These are phyloP conservation scores for Scortum barcoo DNA, from an alignment of 2,113 vertebrate genomes.

Conservation along the genomic window DNA sequence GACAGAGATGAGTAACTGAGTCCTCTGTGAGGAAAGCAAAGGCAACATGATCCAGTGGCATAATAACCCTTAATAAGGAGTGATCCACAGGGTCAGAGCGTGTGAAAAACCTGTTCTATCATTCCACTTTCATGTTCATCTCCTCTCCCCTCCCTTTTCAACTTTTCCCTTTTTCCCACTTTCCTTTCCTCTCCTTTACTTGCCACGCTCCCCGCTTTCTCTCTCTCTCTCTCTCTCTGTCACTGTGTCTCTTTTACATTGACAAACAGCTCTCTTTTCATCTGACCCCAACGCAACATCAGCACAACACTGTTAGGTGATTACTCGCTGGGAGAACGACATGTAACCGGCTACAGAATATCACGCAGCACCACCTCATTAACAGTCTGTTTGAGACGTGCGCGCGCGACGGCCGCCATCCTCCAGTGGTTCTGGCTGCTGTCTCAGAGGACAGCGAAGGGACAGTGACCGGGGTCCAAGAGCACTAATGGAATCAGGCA, in stretches of 20 bases:
- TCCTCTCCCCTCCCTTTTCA: neutral
- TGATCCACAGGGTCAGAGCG: neutral
- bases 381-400: constrained; percentile 72
- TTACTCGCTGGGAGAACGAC: constrained; percentile 56
- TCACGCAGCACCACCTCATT: constrained; percentile 69
- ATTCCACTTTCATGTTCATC: neutral
- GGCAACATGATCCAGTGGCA: constrained; percentile 7
- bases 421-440: constrained; percentile 62
- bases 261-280: constrained; percentile 54
- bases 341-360: constrained; percentile 65
- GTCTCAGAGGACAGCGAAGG: constrained; percentile 62
- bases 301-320: constrained; percentile 66
- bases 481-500: constrained; percentile 63
- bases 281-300: constrained; percentile 62
- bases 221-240: neutral
- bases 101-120: neutral
- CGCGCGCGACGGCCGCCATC: constrained; percentile 49
- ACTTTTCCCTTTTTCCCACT: neutral
- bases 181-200: constrained; percentile 3
- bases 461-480: constrained; percentile 66
- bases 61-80: constrained; percentile 17
- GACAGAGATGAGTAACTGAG: constrained; percentile 12
- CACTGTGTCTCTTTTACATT: constrained; percentile 19
- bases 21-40: constrained; percentile 19
- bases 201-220: neutral